Evolutionary conservation across 2,888 invertebrate species (phyloP).

Genomic region (Beris chalybata): DNA sequence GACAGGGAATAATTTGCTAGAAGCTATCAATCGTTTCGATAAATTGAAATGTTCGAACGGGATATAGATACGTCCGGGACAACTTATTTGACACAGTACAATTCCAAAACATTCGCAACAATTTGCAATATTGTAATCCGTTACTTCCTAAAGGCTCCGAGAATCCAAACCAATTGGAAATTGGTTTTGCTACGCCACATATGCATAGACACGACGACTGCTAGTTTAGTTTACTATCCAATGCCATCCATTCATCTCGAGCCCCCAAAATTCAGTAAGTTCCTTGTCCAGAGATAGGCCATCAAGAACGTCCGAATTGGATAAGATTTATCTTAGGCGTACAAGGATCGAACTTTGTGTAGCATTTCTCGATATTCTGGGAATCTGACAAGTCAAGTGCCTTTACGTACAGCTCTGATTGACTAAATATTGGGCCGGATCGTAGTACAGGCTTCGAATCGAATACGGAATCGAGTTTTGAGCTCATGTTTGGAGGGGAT

Average conservation of each 20-base stretch:
- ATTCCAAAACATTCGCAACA: conserved; percentile 25
- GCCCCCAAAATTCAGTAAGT: background rate
- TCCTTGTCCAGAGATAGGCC: conserved; percentile 16
- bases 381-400: conserved; percentile 33
- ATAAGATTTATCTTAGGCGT: conserved; percentile 28
- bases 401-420: conserved; percentile 25
- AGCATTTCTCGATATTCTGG: conserved; percentile 10
- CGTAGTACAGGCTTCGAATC: too few relatives aligned
- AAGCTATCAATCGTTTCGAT: too few relatives aligned
- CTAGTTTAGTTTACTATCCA: background rate
- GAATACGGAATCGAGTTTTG: too few relatives aligned
- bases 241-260: conserved; percentile 3
- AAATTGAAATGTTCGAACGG: background rate
- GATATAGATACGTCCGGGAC: conserved; percentile 2
- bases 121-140: conserved; percentile 27
- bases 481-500: too few relatives aligned
- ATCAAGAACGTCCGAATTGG: conserved; percentile 26
- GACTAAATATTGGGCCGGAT: conserved; percentile 23
- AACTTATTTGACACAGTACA: conserved; percentile 22
- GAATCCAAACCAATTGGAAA: conserved; percentile 13
- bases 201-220: background rate
- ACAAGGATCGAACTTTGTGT: too few relatives aligned
- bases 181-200: conserved; percentile 7
- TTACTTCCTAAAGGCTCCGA: conserved; percentile 24
- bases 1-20: too few relatives aligned